Base-by-base conservation (phyloP, 2,113 vertebrate species). In the Oncorhynchus gorbuscha region DNA sequence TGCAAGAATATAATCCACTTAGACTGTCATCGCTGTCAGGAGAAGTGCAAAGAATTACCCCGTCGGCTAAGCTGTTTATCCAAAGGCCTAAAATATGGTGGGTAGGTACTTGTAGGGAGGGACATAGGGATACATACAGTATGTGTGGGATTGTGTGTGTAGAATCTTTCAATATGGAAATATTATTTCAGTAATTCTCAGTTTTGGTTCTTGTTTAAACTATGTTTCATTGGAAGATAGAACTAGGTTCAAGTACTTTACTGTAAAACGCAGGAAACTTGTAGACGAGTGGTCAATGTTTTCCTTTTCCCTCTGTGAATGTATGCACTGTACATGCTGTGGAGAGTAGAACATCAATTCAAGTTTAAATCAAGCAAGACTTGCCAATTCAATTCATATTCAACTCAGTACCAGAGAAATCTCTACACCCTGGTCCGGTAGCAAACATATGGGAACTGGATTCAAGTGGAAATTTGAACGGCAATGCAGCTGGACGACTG, bases 381-480 rank as follows among this genome's bases (percentile, higher is more conserved):
- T 76, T 70, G 32, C 32, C 32, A 92, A 87, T 91, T 86, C 90
- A 80, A 80, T 88, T 84, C 84, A 86, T 86, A 84, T 89, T 90
- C 87, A 85, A 88, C 87, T 80, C 73, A 74, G 26, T 84, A 77
- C 84, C 64, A 79, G 80, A 79, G 81, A 81, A 14, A 84, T 71
- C 35, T 75, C 73, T 81, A 80, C 18, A 79, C 73, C 71, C 68
- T 65, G 87, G 92, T 90, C 88, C 88, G 85, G 86, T 91, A 87
- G 84, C 80, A 86, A 89, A 90, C 88, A 85, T 83, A 20, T 18
- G 20, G 20, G 13, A 90, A 87, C 71, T 76, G 83, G 82, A 89
- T 89, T 90, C 89, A 89, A 90, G 85, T 76, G 80, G 79, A 78
- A 82, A 82, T 84, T 84, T 85, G 84, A 79, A 45, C 9, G 0